phyloP scores from a whole-genome alignment of 2,888 invertebrate genomes.

The Zygothrica quintamaculata region DNA sequence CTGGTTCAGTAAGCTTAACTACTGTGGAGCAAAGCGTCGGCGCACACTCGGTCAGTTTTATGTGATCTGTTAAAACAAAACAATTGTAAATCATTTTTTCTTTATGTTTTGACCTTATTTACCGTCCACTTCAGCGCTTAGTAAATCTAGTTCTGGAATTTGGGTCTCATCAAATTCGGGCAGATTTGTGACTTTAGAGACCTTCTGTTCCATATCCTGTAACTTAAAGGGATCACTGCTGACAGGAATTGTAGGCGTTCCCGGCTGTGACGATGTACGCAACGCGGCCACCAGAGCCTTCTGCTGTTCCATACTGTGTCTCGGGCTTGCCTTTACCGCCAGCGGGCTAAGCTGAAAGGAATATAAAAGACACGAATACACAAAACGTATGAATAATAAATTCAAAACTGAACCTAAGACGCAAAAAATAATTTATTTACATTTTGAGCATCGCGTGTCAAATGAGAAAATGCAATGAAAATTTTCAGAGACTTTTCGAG shows the following conservation, averaged over 20 bases:
- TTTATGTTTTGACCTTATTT: conserved; percentile 1
- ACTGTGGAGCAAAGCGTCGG: conserved; percentile 28
- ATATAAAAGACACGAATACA: not conserved
- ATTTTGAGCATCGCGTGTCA: conserved; percentile 48
- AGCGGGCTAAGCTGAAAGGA: conserved; percentile 72
- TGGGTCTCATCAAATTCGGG: conserved; percentile 78
- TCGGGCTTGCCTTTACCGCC: conserved; percentile 63
- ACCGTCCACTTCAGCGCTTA: conserved; percentile 66
- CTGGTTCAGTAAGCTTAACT: conserved; percentile 36
- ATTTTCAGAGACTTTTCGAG: conserved; percentile 19
- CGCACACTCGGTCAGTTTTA: conserved; percentile 23
- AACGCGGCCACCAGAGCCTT: conserved; percentile 56
- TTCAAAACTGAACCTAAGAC: conserved; percentile 6
- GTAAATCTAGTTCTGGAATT: conserved; percentile 72
- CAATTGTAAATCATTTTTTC: not conserved
- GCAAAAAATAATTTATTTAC: conserved; percentile 23
- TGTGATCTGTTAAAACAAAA: conserved; percentile 33
- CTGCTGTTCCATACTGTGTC: conserved; percentile 61
- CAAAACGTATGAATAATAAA: not conserved
- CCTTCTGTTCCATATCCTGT: conserved; percentile 38
- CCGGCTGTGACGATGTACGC: conserved; percentile 40
- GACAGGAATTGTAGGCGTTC: conserved; percentile 21
- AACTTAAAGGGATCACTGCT: conserved; percentile 30
- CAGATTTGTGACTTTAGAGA: conserved; percentile 59
- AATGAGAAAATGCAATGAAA: conserved; percentile 24